Conservation (phyloP, 2,113 vertebrate species). For the Peromyscus californicus region DNA sequence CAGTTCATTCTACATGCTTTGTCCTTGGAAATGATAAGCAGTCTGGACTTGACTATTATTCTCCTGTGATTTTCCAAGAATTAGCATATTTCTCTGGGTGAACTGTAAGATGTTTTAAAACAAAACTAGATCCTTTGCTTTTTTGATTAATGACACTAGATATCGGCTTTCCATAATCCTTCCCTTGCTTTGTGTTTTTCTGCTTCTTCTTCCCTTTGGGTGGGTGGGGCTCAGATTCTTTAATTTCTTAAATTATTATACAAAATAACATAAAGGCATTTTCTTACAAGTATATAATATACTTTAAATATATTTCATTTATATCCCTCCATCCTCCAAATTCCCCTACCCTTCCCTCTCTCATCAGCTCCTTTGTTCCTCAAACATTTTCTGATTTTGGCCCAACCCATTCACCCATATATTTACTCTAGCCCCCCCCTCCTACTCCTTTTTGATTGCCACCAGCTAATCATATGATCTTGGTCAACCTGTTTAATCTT, state of each 20-base stretch:
- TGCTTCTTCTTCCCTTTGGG: neutral
- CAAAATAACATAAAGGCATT: neutral
- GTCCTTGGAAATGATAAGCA: conserved; percentile 39
- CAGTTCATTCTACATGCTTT: neutral
- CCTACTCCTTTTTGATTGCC: neutral
- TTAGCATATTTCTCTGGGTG: neutral
- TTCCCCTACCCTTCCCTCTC: neutral
- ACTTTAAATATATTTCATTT: neutral
- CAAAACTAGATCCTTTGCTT: neutral
- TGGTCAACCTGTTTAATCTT: conserved; percentile 1
- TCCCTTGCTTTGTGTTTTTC: neutral
- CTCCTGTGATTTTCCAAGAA: conserved; percentile 9
- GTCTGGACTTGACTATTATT: conserved; percentile 25
- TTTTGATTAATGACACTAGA: neutral
- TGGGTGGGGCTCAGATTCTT: neutral
- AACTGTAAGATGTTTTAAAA: conserved; percentile 58
- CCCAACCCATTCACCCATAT: neutral
- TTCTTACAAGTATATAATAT: neutral
- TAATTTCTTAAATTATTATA: neutral
- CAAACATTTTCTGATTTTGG: neutral
- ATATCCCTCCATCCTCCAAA: neutral
- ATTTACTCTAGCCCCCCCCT: neutral
- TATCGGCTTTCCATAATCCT: neutral
- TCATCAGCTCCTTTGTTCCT: neutral
- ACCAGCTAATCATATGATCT: conserved; percentile 7